Evolutionary conservation across 2,113 vertebrate species (phyloP).

Genomic region (Peromyscus leucopus): DNA sequence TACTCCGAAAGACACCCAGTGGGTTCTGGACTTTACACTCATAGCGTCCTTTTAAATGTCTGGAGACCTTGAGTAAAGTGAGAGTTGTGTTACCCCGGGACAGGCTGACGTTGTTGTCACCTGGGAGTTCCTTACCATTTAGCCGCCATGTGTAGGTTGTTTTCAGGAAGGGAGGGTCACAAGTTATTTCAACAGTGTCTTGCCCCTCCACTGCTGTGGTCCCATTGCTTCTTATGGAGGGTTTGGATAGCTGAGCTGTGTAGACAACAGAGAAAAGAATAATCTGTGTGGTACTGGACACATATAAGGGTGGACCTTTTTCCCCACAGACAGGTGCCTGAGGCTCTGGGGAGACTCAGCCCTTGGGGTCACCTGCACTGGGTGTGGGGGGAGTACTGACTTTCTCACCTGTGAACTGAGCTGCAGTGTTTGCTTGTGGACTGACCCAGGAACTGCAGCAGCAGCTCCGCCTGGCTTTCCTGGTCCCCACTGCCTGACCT

Average conservation of each 20-base stretch:
- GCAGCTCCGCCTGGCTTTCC: background rate
- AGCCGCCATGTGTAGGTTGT: conserved; percentile 48
- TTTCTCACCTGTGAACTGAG: background rate
- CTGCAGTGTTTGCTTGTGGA: background rate
- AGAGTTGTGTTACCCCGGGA: conserved; percentile 54
- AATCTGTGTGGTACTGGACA: background rate
- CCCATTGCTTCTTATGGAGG: background rate
- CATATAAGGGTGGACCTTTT: background rate
- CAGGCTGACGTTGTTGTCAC: background rate
- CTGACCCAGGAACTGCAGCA: background rate
- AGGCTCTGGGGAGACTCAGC: background rate
- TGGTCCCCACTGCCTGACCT: background rate
- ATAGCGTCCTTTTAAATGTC: background rate
- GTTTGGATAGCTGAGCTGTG: background rate
- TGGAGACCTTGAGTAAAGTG: conserved; percentile 31
- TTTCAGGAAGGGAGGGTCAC: background rate
- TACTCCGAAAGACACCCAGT: background rate
- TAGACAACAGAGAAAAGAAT: background rate
- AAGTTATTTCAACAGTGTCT: conserved; percentile 5
- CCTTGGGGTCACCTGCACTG: background rate
- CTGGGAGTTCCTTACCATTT: background rate
- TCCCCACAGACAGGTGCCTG: background rate
- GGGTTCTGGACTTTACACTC: conserved; percentile 38
- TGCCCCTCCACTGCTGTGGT: background rate
- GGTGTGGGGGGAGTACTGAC: background rate